phyloP scores from a whole-genome alignment of 2,888 invertebrate genomes.

The Trichacis sp. region DNA sequence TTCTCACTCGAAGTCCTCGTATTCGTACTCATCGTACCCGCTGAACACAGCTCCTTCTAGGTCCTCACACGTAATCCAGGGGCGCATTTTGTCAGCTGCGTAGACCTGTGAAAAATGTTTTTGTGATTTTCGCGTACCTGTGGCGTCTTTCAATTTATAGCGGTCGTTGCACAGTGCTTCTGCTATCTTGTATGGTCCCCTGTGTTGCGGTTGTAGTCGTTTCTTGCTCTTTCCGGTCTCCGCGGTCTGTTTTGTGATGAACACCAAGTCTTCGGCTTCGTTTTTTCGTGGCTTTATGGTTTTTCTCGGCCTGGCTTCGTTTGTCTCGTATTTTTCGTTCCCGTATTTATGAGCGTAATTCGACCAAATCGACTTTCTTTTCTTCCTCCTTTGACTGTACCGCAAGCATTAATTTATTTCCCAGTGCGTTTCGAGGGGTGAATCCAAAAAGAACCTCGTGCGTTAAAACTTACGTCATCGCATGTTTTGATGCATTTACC shows the following conservation, averaged over 20 bases:
- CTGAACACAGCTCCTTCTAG: background rate
- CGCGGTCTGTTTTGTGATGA: background rate
- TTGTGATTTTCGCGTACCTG: constrained; percentile 6
- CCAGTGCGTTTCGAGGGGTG: constrained; percentile 1
- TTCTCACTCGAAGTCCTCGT: too few relatives aligned
- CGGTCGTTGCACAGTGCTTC: constrained; percentile 8
- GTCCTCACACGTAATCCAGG: constrained; percentile 1
- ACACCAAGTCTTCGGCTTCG: constrained; percentile 2
- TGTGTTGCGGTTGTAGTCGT: background rate
- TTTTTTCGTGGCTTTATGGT: constrained; percentile 6
- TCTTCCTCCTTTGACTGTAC: background rate
- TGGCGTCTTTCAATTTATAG: constrained; percentile 5
- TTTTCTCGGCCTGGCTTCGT: background rate
- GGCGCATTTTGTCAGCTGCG: constrained; percentile 8
- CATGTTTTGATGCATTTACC: background rate
- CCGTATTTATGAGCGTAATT: background rate
- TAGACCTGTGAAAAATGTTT: constrained; percentile 9
- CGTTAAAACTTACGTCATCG: background rate
- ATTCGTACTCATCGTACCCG: too few relatives aligned
- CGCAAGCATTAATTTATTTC: constrained; percentile 3
- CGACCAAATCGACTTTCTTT: background rate
- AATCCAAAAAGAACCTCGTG: constrained; percentile 11
- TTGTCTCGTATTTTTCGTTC: background rate
- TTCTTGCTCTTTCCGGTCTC: constrained; percentile 13
- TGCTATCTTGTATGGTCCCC: constrained; percentile 7